Evolutionary conservation across 2,888 invertebrate genomes (phyloP).

Genomic region (Abrostola tripartita): DNA sequence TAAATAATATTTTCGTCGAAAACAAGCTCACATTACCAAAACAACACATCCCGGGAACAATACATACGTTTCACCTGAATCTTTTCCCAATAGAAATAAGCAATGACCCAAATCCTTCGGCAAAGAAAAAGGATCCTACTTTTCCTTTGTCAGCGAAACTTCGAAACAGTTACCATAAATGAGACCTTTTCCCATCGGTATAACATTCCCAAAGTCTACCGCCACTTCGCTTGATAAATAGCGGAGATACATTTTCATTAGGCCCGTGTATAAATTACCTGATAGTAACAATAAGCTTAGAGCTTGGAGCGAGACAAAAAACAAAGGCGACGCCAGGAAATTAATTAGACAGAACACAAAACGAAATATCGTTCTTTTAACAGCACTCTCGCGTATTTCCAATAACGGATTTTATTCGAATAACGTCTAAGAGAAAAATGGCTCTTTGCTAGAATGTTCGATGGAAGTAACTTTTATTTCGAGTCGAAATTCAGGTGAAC

Average conservation of each 20-base stretch:
- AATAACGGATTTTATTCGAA: conserved; percentile 39
- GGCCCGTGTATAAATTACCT: conserved; percentile 58
- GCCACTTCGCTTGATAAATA: conserved; percentile 75
- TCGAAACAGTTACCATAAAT: conserved; percentile 70
- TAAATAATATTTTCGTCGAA: conserved; percentile 21
- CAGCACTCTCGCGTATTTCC: conserved; percentile 38
- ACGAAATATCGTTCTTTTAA: conserved; percentile 39
- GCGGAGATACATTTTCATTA: conserved; percentile 78
- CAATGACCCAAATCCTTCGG: conserved; percentile 76
- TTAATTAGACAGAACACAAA: conserved; percentile 45
- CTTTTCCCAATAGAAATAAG: conserved; percentile 69
- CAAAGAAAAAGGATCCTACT: conserved; percentile 69
- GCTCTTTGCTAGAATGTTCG: conserved; percentile 19
- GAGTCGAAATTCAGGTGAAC: conserved; percentile 33
- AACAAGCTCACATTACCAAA: conserved; percentile 27
- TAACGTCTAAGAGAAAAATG: conserved; percentile 33
- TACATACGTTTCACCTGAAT: conserved; percentile 53
- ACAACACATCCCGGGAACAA: conserved; percentile 47
- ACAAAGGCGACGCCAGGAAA: conserved; percentile 42
- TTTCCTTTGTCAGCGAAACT: conserved; percentile 78
- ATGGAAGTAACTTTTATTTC: conserved; percentile 31
- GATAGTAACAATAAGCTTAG: conserved; percentile 49
- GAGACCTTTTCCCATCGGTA: conserved; percentile 68
- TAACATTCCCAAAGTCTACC: conserved; percentile 55
- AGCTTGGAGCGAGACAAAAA: conserved; percentile 41